phyloP scores from a whole-genome alignment of 2,888 invertebrate genomes.

The Anorthoa munda region DNA sequence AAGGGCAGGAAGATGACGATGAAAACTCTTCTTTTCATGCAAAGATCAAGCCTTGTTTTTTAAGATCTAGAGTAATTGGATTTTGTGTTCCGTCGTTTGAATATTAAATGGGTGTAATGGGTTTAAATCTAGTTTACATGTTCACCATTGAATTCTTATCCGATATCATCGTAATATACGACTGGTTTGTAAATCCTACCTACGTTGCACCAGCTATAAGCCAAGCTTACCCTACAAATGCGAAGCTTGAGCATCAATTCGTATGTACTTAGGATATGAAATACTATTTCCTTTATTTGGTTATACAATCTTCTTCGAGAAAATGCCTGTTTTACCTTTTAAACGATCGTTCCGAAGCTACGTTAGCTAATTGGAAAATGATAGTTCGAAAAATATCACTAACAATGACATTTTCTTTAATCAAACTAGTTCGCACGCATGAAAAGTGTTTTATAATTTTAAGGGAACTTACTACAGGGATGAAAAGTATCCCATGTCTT shows the following conservation, averaged over 20 bases:
- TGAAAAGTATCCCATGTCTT: no score
- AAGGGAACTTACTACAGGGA: no score
- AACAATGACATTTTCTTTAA: no score
- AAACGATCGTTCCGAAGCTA: not conserved
- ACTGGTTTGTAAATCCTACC: constrained; percentile 40
- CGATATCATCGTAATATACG: constrained; percentile 28
- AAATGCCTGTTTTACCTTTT: not conserved
- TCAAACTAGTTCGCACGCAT: no score
- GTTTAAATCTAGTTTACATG: constrained; percentile 6
- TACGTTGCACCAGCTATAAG: constrained; percentile 37
- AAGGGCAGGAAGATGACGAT: no score
- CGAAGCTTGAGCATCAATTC: constrained; percentile 17
- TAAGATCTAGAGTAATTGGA: not conserved
- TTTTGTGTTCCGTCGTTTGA: not conserved
- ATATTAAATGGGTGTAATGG: not conserved
- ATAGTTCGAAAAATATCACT: not conserved
- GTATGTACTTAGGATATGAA: constrained; percentile 31
- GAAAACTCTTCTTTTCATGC: not conserved
- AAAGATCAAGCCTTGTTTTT: not conserved
- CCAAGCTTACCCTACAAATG: constrained; percentile 36
- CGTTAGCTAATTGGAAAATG: no score
- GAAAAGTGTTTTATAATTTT: no score
- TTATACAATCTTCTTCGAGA: not conserved
- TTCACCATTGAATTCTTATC: constrained; percentile 25
- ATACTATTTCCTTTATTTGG: constrained; percentile 32